Evolutionary conservation across 1,140 invertebrate species (phyloP).

Genomic region (Zeugodacus cucurbitae): DNA sequence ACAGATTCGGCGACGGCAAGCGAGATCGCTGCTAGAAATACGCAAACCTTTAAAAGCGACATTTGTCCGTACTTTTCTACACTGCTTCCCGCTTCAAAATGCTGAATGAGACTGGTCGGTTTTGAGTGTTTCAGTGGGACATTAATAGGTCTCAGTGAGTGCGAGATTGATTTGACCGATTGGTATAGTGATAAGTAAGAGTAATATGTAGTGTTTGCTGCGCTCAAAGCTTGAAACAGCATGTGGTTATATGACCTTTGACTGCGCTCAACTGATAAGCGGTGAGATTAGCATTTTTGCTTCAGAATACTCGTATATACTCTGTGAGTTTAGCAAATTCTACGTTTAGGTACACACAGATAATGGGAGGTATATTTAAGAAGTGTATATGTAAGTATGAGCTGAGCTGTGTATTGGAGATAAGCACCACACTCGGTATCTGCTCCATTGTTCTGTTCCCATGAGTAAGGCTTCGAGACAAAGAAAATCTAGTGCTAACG

Average conservation of each 20-base stretch:
- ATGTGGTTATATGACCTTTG: neutral
- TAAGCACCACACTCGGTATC: too few species aligned
- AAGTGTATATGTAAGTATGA: too few species aligned
- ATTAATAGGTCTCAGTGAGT: neutral
- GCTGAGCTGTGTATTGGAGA: too few species aligned
- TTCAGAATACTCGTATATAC: neutral
- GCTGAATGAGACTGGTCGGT: neutral
- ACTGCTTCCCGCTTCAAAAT: neutral
- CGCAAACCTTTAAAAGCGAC: neutral
- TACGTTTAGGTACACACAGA: too few species aligned
- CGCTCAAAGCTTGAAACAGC: neutral
- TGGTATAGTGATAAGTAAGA: neutral
- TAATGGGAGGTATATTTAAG: too few species aligned
- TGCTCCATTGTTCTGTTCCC: too few species aligned
- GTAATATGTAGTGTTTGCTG: neutral
- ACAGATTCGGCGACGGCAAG: constrained; percentile 49
- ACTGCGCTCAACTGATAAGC: constrained; percentile 20
- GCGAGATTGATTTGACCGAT: neutral
- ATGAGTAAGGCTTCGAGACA: too few species aligned
- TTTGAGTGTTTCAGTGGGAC: neutral
- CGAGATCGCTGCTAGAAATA: neutral
- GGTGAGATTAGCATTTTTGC: neutral
- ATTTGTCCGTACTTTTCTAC: neutral
- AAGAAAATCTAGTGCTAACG: too few species aligned
- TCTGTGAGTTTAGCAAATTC: neutral